A percentile compares a stretch with the other conserved stretches of the same genome.
Evolutionary conservation across 1,140 invertebrate species (phyloP).

Genomic region (Drosophila kikkawai): DNA sequence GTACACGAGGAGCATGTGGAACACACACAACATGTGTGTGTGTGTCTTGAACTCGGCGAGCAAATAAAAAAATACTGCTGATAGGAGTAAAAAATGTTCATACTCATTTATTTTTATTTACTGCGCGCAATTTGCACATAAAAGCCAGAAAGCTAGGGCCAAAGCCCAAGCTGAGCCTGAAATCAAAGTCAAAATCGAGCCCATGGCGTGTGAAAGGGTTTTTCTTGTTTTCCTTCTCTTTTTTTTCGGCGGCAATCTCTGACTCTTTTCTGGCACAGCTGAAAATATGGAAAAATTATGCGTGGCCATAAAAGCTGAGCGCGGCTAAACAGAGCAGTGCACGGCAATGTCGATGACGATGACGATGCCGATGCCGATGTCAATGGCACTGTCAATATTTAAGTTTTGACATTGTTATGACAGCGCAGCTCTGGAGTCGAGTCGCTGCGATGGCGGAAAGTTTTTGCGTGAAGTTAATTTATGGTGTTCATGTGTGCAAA

Average conservation of each 20-base stretch:
- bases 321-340: conserved; percentile 58
- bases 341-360: conserved; percentile 45
- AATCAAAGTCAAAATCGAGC: conserved; percentile 28
- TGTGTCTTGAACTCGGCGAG: conserved; percentile 49
- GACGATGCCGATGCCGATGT: conserved; percentile 52
- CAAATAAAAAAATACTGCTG: conserved; percentile 81
- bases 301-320: conserved; percentile 66
- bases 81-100: conserved; percentile 82
- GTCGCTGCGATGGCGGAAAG: conserved; percentile 37
- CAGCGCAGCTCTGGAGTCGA: conserved; percentile 33
- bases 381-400: conserved; percentile 80
- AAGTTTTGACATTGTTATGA: conserved; percentile 81
- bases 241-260: conserved; percentile 49
- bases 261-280: conserved; percentile 58
- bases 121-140: conserved; percentile 83
- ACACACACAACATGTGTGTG: conserved; percentile 34
- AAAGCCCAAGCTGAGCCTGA: conserved; percentile 25
- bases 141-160: conserved; percentile 52
- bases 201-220: conserved; percentile 62
- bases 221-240: conserved; percentile 36
- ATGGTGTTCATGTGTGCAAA: conserved; percentile 81
- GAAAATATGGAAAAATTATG: conserved; percentile 81
- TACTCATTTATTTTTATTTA: conserved; percentile 84
- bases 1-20: not conserved
- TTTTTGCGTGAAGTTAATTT: conserved; percentile 75